Base-by-base conservation (phyloP, 2,113 vertebrate species). In the Megaleporinus macrocephalus region DNA sequence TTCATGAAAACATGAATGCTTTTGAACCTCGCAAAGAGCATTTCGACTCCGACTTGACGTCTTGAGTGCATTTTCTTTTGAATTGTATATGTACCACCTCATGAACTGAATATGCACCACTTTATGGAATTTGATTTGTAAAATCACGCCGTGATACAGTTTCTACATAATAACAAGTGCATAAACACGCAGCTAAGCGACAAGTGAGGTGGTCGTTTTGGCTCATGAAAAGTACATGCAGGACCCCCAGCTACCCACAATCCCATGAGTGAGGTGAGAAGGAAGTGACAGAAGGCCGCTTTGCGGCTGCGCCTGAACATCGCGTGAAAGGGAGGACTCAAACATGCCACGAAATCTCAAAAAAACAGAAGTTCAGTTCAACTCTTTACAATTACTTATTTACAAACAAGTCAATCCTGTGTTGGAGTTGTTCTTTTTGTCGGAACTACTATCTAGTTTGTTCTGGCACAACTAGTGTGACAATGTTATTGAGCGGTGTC, bases 301-400 rank as follows among this genome's bases (percentile, higher is more conserved):
- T 44, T 6, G 4, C 91, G 90, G 94, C 47, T 69, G 22, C 59
- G 27, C n/a, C 16, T 70, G 53, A 55, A 81, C 24, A 29, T 44
- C 66, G 62, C 36, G 76, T 81, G 61, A 70, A 85, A 7, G 53
- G 72, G 82, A 92, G 82, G 92, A 93, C 92, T 94, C 91, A 88
- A 95, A 95, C 95, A 95, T 95, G 93, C 94, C 94, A 95, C 90
- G 87, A 91, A 95, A 88, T 81, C 86, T 73, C 36, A 57, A 89
- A 86, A 89, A 86, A 89, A 91, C 16, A 36, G 68, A 78, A 80
- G 82, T 12, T 83, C 22, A 65, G 22, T 82, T 83, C n/a, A 80
- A 87, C 73, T 91, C 92, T 89, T 93, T 92, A 93, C 91, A 79
- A 62, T 87, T 92, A 80, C 89, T 84, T 91, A 66, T 85, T 87